Evolutionary conservation across 2,797 vertebrate species (phyloP).

Genomic region (Etheostoma nigrum): DNA sequence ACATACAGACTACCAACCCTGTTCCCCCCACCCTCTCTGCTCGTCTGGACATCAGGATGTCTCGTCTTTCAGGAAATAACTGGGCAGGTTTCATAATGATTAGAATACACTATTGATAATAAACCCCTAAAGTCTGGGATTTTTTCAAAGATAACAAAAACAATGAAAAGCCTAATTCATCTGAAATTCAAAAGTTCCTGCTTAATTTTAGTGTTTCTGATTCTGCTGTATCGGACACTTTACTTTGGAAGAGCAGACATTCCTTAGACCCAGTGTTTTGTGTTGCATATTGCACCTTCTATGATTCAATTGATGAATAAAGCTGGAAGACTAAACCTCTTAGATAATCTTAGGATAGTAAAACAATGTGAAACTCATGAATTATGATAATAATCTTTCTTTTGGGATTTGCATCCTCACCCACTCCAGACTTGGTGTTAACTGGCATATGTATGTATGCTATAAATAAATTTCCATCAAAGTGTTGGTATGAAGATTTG

Average conservation of each 20-base stretch:
- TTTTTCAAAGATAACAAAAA: constrained; percentile 49
- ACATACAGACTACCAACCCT: constrained; percentile 52
- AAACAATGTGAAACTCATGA: constrained; percentile 17
- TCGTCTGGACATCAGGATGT: constrained; percentile 57
- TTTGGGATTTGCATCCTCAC: constrained; percentile 31
- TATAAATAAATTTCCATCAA: no score
- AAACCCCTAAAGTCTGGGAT: constrained; percentile 46
- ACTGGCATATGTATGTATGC: no score
- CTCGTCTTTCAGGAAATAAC: constrained; percentile 75
- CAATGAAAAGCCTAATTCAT: constrained; percentile 26
- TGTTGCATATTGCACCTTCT: constrained; percentile 30
- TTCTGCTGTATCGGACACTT: constrained; percentile 22
- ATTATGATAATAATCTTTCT: constrained; percentile 21
- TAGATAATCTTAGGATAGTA: constrained; percentile 6
- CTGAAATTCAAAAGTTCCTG: constrained; percentile 3
- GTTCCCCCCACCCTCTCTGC: constrained; percentile 6
- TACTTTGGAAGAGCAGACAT: constrained; percentile 50
- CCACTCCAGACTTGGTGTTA: constrained; percentile 3
- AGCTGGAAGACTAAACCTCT: constrained; percentile 13
- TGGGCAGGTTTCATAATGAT: constrained; percentile 65
- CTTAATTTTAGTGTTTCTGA: constrained; percentile 40
- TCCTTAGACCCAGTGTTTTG: constrained; percentile 46
- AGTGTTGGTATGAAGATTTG: neutral
- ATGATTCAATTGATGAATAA: constrained; percentile 31
- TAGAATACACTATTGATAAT: constrained; percentile 61